phyloP scores from a whole-genome alignment of 2,888 invertebrate species.

The Apotomis turbidana region DNA sequence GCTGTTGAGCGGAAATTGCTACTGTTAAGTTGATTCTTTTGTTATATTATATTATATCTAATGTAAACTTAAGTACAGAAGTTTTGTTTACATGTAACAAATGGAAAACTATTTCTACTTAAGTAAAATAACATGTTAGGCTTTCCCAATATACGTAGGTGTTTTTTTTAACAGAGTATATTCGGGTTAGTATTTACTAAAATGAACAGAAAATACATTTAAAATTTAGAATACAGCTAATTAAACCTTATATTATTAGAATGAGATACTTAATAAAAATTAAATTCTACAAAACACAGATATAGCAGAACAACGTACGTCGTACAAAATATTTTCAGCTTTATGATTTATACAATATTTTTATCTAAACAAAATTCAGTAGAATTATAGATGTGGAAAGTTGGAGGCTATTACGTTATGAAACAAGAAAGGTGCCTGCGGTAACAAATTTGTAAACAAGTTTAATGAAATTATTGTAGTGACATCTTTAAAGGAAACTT shows the following conservation, averaged over 20 bases:
- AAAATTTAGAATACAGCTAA: no score
- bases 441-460: constrained; percentile 14
- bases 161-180: no score
- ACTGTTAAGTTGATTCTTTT: not conserved
- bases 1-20: constrained; percentile 26
- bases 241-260: not conserved
- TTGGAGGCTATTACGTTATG: not conserved
- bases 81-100: not conserved
- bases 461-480: not conserved
- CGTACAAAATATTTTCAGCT: not conserved
- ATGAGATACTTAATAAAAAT: no score
- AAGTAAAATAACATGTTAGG: no score
- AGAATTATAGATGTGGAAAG: not conserved
- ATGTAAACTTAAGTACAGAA: not conserved
- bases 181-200: no score
- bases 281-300: not conserved
- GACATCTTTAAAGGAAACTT: not conserved
- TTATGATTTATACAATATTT: not conserved
- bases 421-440: constrained; percentile 4
- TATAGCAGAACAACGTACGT: not conserved
- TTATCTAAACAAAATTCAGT: not conserved
- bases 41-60: not conserved
- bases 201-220: no score
- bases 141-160: no score
- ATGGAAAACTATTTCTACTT: no score